Base-by-base conservation (phyloP, 2,113 vertebrate genomes). In the Poeciliopsis occidentalis region DNA sequence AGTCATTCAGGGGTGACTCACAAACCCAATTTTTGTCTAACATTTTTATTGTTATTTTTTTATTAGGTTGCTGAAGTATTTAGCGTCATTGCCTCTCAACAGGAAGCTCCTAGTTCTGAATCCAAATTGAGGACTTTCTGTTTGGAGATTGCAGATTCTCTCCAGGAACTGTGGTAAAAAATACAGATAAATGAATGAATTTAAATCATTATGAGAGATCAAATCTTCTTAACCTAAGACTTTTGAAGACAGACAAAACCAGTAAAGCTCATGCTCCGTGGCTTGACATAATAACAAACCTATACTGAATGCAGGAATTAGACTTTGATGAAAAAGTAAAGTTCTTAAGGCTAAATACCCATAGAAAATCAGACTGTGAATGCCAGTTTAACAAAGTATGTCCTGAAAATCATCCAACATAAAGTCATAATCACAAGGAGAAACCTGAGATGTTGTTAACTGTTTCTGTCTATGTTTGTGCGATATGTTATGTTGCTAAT, bases 1-100 rank as follows among this genome's bases (percentile, higher is more conserved):
- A 77, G 73, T 83, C 74, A 80, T 64, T 70, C n/a, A 69, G 78
- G 51, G 75, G 77, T 78, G 74, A 77, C 61, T 69, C 30, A 76
- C 60, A 26, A 39, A 70, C 19, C 15, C 65, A 13, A n/a, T 3
- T 34, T 81, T 34, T 69, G 78, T 12, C 60, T 65, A 13, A 30
- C 10, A 32, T 64, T 22, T 31, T 10, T 47, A 47, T 6, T 47
- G 17, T 17, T 19, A 31, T 11, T 11, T 37, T 37, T 37, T 37
- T 37, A 11, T 37, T 11, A 47, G 44, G 44, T 17, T 47, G 44
- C 4, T 5, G 17, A 47, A 47, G 39, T 41, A 41, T 12, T 41
- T 15, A 41, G 39, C 39, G 1, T 41, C 39, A 15, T 41, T 41
- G 12, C 39, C 39, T 41, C 39, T 41, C 39, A 15, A 13, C 39